Base-by-base conservation (phyloP, 2,888 invertebrate species). In the Drosophila nr. perissopoda region DNA sequence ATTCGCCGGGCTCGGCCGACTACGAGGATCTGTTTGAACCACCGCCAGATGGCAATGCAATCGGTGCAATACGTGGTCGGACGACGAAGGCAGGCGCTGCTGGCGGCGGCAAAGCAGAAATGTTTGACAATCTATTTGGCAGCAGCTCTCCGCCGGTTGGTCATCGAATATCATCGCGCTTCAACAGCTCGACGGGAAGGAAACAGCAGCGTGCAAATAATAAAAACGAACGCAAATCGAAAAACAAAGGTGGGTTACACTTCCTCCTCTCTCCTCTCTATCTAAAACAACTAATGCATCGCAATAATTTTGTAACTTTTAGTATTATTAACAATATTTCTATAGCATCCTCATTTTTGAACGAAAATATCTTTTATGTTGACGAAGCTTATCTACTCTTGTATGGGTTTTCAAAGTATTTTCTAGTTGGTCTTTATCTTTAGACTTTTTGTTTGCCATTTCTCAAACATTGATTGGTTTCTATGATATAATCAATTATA, bases 11-110 rank as follows among this genome's bases (percentile, higher is more conserved):
- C 53, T 97, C 97, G n/a, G 96, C 96, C 87, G 96, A 97, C 92
- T 97, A 97, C 91, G 97, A 97, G 86, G 97, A 97, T 92, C 94
- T 97, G 77, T 97, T 97, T 93, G 96, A 96, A 92, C 97, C 97
- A 59, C 97, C 96, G 16, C 88, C 90, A 64, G 93, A 93, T 57
- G 83, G 73, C 38, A 84, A 76, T 45, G 72, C 76, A 5, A 25
- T 51, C n/a, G 69, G 73, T n/a, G 51, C 67, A 25, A 74, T 67
- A 33, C 76, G 91, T 21, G 10, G 27, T 16, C 89, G 91, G 0
- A 48, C 70, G 0, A 87, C 45, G 45, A 84, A 61, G 79, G 76
- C 29, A 63, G 0, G 89, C 4, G 45, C 83, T 60, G 80, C 75
- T 21, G 59, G 57, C 71, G 73, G 61, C 13, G 87, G 87, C 51